Evolutionary conservation across 2,113 vertebrate genomes (phyloP).

Genomic region (Peucedramus taeniatus): DNA sequence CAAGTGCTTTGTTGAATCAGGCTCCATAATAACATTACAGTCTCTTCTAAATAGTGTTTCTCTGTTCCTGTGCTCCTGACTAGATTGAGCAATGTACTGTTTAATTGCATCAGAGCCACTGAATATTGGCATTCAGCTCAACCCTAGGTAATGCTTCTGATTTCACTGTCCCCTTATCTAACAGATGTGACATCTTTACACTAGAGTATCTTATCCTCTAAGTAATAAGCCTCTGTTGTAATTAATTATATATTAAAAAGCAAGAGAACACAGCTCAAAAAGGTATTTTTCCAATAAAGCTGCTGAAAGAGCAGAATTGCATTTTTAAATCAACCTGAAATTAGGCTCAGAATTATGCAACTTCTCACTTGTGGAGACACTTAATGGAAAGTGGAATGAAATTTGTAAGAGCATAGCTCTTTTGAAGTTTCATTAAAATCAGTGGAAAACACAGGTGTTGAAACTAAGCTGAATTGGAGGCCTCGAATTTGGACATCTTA

Average conservation of each 20-base stretch:
- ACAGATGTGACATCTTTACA: background rate
- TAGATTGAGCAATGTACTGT: background rate
- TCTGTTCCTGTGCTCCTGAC: background rate
- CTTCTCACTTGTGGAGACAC: background rate
- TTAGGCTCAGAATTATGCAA: background rate
- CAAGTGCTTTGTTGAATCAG: slow-evolving; percentile 10
- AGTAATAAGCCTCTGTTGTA: background rate
- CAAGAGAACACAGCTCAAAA: background rate
- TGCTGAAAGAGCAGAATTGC: background rate
- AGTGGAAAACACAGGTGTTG: background rate
- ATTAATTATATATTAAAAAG: background rate
- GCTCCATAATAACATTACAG: background rate
- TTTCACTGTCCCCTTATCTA: background rate
- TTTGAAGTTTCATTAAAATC: background rate
- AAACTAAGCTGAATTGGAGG: background rate
- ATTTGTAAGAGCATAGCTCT: background rate
- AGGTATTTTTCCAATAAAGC: background rate
- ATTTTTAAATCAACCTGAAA: background rate
- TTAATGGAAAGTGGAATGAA: background rate
- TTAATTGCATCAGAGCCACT: slow-evolving; percentile 13
- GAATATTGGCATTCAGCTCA: slow-evolving; percentile 16
- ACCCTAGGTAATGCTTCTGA: background rate
- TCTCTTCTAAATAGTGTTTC: background rate
- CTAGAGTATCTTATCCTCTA: background rate
- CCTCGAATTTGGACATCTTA: background rate